Base-by-base conservation (phyloP, 2,113 vertebrate species). In the Eretmochelys imbricata region DNA sequence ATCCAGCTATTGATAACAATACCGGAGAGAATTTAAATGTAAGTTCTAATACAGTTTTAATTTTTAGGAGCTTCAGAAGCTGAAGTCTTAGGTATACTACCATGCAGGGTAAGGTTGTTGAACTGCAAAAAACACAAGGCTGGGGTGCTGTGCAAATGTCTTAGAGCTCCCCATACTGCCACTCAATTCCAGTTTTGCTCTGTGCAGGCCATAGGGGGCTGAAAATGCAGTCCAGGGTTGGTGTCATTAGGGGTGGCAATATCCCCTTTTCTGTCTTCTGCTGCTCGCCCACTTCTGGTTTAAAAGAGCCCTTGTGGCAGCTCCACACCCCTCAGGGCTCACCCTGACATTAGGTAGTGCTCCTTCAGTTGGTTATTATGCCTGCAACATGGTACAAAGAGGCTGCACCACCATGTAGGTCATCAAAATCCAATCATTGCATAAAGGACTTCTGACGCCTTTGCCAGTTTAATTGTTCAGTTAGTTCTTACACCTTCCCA, bases 101-200 rank as follows among this genome's bases (percentile, higher is more conserved):
- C 80, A 2, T 0, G 0, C 3, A 8, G 35, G 57, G 29, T 29
- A 46, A 54, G 25, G 48, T 48, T 87, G 24, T n/a, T 31, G 16
- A 62, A 59, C 62, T 82, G 48, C 14, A 10, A 46, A 78, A 50
- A 85, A 20, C 0, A 0, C 62, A 55, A 78, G 11, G 29, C 1
- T 1, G 75, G 55, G 83, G 62, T 55, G 82, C 78, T 38, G 4
- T 6, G 57, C 59, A 6, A 48, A 8, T 86, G 6, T 85, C n/a
- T 79, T 0, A 0, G 54, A 69, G 19, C 48, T 53, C 17, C 55
- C 27, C 14, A 4, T 87, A 29, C 11, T 8, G 8, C 25, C 25
- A 87, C 27, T 42, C 46, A 25, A 55, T 55, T 25, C 2, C 0
- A 48, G 65, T 62, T 76, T 62, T 89, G 93, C 0, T 93, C 49